Conservation (phyloP, 92 coral and sea anemone genomes). For the Nematostella vectensis region DNA sequence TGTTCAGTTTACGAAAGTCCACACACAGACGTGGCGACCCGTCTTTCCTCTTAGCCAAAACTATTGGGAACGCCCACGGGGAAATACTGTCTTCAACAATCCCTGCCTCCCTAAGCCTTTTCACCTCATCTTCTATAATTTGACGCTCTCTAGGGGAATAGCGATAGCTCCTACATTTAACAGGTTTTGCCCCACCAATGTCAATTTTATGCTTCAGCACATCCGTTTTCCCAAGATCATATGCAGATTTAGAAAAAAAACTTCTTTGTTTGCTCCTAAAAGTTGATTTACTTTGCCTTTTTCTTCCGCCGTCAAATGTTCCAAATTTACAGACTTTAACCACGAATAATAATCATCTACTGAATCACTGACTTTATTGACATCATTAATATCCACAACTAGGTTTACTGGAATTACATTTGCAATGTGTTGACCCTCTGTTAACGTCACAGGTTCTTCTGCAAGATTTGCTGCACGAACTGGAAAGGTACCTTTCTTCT, state of each 20-base stretch:
- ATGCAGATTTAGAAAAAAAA: constrained; percentile 3
- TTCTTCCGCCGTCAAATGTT: constrained; percentile 4
- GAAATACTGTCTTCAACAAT: neutral
- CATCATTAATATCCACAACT: neutral
- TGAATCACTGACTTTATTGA: neutral
- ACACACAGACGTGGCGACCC: constrained; percentile 1
- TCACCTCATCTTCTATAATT: neutral
- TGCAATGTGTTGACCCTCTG: neutral
- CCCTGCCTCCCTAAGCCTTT: neutral
- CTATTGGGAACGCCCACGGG: neutral
- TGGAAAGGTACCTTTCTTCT: constrained; percentile 5
- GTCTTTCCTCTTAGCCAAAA: neutral
- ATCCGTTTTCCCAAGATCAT: constrained; percentile 5
- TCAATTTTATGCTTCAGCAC: constrained; percentile 5
- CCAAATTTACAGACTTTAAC: constrained; percentile 5
- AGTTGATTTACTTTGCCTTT: constrained; percentile 2
- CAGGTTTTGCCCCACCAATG: constrained; percentile 3
- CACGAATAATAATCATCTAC: neutral
- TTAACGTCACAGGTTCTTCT: constrained; percentile 1
- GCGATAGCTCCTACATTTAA: constrained; percentile 4
- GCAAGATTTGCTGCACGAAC: constrained; percentile 11
- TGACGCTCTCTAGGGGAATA: constrained; percentile 2
- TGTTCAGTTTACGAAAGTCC: neutral
- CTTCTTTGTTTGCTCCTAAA: neutral
- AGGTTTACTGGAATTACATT: neutral